Percentiles rank a stretch among this genome's conserved stretches.
phyloP scores from a whole-genome alignment of 2,888 invertebrate genomes.

The Zelleria hepariella region DNA sequence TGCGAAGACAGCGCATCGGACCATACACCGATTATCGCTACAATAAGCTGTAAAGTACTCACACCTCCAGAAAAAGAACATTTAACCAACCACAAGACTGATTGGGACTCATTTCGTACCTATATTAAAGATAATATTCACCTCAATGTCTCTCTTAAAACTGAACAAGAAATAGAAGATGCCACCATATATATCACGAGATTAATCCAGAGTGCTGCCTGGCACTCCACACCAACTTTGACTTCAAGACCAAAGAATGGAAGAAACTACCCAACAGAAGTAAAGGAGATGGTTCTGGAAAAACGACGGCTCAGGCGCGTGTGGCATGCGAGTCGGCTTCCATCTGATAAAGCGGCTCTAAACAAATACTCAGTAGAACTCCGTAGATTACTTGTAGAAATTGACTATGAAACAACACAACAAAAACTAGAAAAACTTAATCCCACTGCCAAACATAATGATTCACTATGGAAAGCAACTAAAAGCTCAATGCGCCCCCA shows the following conservation, averaged over 20 bases:
- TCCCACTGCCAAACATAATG: slow-evolving; percentile 6
- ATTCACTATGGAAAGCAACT: slow-evolving; percentile 18
- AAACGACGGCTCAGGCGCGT: background rate
- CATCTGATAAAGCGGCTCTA: background rate
- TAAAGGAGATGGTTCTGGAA: background rate
- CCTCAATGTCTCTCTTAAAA: slow-evolving; percentile 1
- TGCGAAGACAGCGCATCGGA: slow-evolving; percentile 4
- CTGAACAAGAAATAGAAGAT: background rate
- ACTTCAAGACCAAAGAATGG: background rate
- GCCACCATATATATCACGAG: background rate
- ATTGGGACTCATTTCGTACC: background rate
- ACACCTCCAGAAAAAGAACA: too few relatives aligned
- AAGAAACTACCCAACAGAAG: background rate
- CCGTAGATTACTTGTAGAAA: background rate
- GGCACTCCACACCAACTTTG: background rate
- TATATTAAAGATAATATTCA: background rate
- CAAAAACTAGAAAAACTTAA: slow-evolving; percentile 3
- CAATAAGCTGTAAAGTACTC: background rate
- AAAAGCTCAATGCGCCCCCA: slow-evolving; percentile 13
- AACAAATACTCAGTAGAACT: background rate
- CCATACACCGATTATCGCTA: background rate
- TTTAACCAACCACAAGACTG: background rate
- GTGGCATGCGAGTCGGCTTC: slow-evolving; percentile 3
- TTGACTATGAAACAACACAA: slow-evolving; percentile 5
- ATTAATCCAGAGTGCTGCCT: slow-evolving; percentile 1